A percentile compares a stretch with the other conserved stretches of the same genome.
Conservation (phyloP, 2,113 vertebrate species). For the Falcunculus frontatus region DNA sequence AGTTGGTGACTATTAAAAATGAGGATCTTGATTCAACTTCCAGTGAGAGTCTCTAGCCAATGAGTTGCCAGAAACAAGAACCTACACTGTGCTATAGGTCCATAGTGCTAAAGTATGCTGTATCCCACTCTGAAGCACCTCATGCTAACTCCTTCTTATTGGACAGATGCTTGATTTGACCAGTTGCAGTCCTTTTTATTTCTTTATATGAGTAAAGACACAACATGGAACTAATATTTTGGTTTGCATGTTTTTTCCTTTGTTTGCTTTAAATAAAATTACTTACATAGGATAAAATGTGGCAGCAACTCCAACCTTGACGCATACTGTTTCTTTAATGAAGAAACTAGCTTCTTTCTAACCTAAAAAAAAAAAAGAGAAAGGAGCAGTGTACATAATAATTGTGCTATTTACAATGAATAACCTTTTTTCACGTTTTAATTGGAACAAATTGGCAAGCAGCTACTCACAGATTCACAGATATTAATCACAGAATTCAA, state of each 20-base stretch:
- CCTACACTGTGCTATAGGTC: not conserved
- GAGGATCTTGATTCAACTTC: not conserved
- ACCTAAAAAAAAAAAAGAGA: not conserved
- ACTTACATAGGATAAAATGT: not conserved
- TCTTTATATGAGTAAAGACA: not conserved
- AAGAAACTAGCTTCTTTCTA: not conserved
- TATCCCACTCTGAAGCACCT: not conserved
- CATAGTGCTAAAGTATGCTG: no score
- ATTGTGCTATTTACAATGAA: not conserved
- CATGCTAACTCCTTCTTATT: not conserved
- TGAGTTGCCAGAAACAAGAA: not conserved
- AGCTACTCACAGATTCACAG: conserved; percentile 10
- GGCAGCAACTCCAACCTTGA: not conserved
- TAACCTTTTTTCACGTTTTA: conserved; percentile 15
- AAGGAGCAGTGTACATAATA: not conserved
- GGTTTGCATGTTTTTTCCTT: not conserved
- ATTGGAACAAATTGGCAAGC: not conserved
- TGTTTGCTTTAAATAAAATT: not conserved
- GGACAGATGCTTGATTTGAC: not conserved
- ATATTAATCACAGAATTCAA: conserved; percentile 16
- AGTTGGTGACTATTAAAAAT: not conserved
- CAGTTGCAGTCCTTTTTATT: not conserved
- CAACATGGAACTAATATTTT: not conserved
- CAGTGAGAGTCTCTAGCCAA: not conserved
- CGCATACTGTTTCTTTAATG: not conserved